Conservation (phyloP, 2,888 invertebrate genomes). For the Augochlorella aurata region DNA sequence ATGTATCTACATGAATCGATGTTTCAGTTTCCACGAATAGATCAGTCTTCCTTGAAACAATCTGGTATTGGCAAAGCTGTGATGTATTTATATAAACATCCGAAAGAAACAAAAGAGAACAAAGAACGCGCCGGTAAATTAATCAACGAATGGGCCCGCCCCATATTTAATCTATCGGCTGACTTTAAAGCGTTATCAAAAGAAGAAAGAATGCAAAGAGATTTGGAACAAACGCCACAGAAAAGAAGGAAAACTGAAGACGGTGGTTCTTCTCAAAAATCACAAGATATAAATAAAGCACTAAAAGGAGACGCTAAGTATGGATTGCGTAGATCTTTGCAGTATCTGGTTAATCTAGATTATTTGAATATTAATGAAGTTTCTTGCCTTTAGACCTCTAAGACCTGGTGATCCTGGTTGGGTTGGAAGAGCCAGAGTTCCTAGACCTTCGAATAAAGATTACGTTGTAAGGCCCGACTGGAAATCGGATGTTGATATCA, state of each 20-base stretch:
- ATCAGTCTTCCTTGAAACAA: conserved; percentile 94
- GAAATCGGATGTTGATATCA: conserved; percentile 93
- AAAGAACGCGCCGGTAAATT: conserved; percentile 94
- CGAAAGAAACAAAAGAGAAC: conserved; percentile 96
- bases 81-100: conserved; percentile 99
- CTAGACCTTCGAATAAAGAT: conserved; percentile 96
- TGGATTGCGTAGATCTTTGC: conserved; percentile 55
- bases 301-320: conserved; percentile 85
- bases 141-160: conserved; percentile 98
- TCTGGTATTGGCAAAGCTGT: conserved; percentile 99
- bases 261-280: conserved; percentile 81
- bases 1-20: background rate
- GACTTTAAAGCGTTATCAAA: conserved; percentile 95
- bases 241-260: conserved; percentile 82
- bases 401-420: conserved; percentile 98
- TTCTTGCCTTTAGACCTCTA: conserved; percentile 83
- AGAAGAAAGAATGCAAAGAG: conserved; percentile 96
- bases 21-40: conserved; percentile 92
- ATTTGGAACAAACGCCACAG: conserved; percentile 92
- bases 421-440: conserved; percentile 97
- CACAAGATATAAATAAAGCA: conserved; percentile 86
- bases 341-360: background rate
- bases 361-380: conserved; percentile 9
- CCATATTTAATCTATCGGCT: conserved; percentile 97
- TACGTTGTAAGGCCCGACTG: conserved; percentile 97